Percentiles rank a stretch among this genome's conserved stretches.
Evolutionary conservation across 2,797 vertebrate genomes (phyloP).

Genomic region (Myotis pilosus): DNA sequence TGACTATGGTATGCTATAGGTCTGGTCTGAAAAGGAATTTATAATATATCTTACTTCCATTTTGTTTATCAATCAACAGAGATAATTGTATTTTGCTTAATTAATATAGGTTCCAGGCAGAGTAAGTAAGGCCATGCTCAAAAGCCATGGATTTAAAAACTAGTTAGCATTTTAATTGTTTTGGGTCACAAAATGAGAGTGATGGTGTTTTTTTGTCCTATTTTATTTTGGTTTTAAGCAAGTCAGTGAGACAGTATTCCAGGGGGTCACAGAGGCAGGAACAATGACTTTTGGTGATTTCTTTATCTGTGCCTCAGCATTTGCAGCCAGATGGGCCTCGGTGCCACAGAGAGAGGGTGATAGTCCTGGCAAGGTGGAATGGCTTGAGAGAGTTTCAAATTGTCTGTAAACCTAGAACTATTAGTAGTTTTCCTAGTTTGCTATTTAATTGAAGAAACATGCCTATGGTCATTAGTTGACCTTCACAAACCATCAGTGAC

Average conservation of each 20-base stretch:
- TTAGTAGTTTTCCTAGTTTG: not conserved
- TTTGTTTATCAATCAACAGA: constrained; percentile 43
- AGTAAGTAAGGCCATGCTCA: not conserved
- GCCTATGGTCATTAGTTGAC: not conserved
- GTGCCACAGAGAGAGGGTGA: not conserved
- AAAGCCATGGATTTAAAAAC: not conserved
- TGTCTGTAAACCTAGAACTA: not conserved
- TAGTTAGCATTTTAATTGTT: constrained; percentile 14
- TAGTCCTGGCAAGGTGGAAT: not conserved
- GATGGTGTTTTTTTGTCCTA: not conserved
- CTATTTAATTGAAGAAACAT: constrained; percentile 15
- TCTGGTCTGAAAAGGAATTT: not conserved
- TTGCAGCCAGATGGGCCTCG: not conserved
- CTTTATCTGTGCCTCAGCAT: not conserved
- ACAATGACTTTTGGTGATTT: not conserved
- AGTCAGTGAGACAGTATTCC: not conserved
- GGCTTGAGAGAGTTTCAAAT: not conserved
- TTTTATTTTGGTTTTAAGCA: not conserved
- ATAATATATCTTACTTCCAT: constrained; percentile 17
- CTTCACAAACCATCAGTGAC: not conserved
- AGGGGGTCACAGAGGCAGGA: not conserved
- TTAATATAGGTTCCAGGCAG: constrained; percentile 9
- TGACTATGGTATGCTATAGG: not conserved
- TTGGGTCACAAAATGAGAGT: not conserved
- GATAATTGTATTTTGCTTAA: constrained; percentile 26